Evolutionary conservation across 1,140 invertebrate genomes (phyloP).

Genomic region (Calliphora vicina): DNA sequence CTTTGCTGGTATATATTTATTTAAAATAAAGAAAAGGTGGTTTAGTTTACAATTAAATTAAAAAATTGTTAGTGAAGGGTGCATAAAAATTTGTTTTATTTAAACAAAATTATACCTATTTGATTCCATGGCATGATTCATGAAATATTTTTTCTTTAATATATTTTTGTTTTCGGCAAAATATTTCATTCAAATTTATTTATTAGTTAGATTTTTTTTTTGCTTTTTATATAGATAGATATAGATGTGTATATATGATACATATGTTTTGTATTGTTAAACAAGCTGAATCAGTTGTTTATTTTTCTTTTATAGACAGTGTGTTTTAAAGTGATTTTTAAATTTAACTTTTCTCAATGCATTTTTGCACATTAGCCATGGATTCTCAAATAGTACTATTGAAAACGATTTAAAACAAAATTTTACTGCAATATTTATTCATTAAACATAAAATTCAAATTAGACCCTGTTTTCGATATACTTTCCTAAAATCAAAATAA

Average conservation of each 20-base stretch:
- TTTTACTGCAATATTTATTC: too few relatives aligned
- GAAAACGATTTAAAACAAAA: too few relatives aligned
- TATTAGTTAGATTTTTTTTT: neutral
- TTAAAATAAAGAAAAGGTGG: neutral
- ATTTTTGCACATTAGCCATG: too few relatives aligned
- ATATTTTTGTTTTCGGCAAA: neutral
- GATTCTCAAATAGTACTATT: too few relatives aligned
- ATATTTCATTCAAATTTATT: neutral
- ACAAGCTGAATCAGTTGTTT: neutral
- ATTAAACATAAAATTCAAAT: too few relatives aligned
- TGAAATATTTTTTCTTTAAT: neutral
- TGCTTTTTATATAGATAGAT: neutral
- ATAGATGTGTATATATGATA: neutral
- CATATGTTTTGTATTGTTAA: neutral
- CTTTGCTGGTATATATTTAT: neutral
- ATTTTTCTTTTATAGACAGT: neutral
- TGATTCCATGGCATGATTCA: slow-evolving; percentile 5
- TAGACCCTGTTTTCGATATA: too few relatives aligned
- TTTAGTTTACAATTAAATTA: neutral
- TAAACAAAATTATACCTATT: neutral
- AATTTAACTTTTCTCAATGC: too few relatives aligned
- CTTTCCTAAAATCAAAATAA: too few relatives aligned
- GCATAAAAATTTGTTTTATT: too few relatives aligned
- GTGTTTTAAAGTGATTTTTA: too few relatives aligned
- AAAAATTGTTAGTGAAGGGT: too few relatives aligned